Evolutionary conservation across 2,888 invertebrate genomes (phyloP).

Genomic region (Galeopsomyia nigrocyanea): DNA sequence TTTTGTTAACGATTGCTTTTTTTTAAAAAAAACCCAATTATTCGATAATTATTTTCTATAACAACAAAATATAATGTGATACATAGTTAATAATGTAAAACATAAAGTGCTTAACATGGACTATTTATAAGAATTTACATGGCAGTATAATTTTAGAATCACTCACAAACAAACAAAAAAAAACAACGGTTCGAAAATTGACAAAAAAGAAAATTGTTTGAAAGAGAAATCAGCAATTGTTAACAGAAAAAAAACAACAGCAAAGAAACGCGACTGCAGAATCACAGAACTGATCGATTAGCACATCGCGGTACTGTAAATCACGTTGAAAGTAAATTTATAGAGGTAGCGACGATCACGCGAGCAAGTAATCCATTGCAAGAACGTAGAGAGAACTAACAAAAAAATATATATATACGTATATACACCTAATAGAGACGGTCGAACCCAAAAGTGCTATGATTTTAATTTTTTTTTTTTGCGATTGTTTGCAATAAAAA

Average conservation of each 20-base stretch:
- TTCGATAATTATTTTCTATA: neutral
- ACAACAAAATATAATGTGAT: too few relatives aligned
- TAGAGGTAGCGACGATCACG: slow-evolving; percentile 34
- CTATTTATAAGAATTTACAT: slow-evolving; percentile 29
- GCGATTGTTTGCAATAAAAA: slow-evolving; percentile 1
- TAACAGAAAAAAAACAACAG: slow-evolving; percentile 8
- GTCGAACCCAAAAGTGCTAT: too few relatives aligned
- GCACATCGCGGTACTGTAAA: slow-evolving; percentile 47
- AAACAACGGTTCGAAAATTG: neutral
- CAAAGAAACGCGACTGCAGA: slow-evolving; percentile 11
- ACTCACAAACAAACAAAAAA: neutral
- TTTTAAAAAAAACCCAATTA: neutral
- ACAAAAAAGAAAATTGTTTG: neutral
- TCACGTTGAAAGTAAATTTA: slow-evolving; percentile 54
- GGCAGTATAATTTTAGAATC: slow-evolving; percentile 6
- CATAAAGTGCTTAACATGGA: slow-evolving; percentile 6
- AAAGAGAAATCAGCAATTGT: slow-evolving; percentile 10
- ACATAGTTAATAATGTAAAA: slow-evolving; percentile 1
- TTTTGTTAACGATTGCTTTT: slow-evolving; percentile 25
- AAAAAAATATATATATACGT: too few relatives aligned
- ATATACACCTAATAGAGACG: too few relatives aligned
- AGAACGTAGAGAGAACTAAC: neutral
- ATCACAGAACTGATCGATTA: slow-evolving; percentile 50
- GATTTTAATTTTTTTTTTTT: neutral
- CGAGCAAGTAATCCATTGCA: slow-evolving; percentile 17